phyloP scores from a whole-genome alignment of 2,113 vertebrate species.

The Tupaia chinensis region DNA sequence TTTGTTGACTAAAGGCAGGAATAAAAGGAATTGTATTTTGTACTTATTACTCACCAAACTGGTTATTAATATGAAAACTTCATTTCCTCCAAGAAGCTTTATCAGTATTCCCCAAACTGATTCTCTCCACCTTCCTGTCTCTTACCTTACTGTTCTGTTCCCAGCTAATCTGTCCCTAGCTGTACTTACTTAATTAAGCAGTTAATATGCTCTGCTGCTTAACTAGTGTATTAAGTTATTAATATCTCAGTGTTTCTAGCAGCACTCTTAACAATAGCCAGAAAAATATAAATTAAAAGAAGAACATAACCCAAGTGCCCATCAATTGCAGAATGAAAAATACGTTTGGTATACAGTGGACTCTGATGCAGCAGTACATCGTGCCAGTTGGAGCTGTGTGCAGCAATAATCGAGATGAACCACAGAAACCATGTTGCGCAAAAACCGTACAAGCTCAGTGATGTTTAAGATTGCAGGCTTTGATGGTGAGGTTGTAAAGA shows the following conservation, averaged over 20 bases:
- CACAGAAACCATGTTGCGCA: neutral
- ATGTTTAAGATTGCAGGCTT: neutral
- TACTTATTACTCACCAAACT: neutral
- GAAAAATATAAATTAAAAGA: neutral
- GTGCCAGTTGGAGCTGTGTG: neutral
- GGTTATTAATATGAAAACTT: slow-evolving; percentile 38
- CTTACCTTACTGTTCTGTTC: neutral
- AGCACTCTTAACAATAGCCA: neutral
- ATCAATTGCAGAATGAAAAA: slow-evolving; percentile 1
- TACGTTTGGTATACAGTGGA: neutral
- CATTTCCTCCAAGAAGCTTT: neutral
- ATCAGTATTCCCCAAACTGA: neutral
- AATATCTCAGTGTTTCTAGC: neutral
- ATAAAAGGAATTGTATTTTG: neutral
- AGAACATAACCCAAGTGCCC: neutral
- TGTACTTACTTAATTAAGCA: neutral
- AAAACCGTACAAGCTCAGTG: neutral
- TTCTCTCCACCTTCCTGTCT: neutral
- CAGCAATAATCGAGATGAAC: neutral
- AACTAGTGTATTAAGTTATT: neutral
- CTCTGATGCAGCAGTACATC: neutral
- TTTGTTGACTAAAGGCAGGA: slow-evolving; percentile 18
- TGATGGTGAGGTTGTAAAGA: neutral
- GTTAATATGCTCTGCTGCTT: neutral
- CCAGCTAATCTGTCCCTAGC: neutral